Evolutionary conservation across 2,888 invertebrate species (phyloP), one percentile per base, ranked within the genome.

Genomic region (Andrena trimmerana): DNA sequence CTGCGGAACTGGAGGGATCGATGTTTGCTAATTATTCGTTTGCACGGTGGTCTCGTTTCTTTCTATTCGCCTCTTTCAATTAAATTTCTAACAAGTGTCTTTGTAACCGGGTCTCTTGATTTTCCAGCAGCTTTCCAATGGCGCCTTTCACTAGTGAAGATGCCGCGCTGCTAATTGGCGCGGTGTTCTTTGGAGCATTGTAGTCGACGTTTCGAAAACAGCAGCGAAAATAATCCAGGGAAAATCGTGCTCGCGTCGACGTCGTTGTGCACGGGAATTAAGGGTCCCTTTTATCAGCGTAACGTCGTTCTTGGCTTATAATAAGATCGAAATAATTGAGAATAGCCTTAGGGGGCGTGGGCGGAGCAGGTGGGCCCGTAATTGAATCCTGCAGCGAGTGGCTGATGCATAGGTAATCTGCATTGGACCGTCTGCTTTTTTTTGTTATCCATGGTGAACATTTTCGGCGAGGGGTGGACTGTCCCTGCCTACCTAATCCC

Each of bases 371-470:
- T n/a, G 16, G 74, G 27, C 68, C 59, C 48, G 74, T 83, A 88
- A 88, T 88, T 81, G 83, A 88, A 85, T 85, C 74, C 50, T 69
- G 69, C 80, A 84, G 65, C 62, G 78, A 76, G 83, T 78, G 81
- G 57, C 62, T 79, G 82, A 88, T 76, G 84, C 81, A 83, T 71
- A 68, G 78, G 79, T 83, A 87, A 88, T 86, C 69, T 86, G 62
- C 77, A 70, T 78, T 68, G 80, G 48, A 29, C 74, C 29, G 73
- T 80, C 81, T 78, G 84, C 74, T 88, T 90, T 90, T 90, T 90
- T 90, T 91, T 90, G 88, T 90, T 90, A 90, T 90, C 88, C 88
- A 87, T 84, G 87, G 80, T 27, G 86, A 63, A 86, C 88, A 86
- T 90, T 91, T 91, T 91, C 86, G 87, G 83, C 73, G 70, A 73